phyloP scores from a whole-genome alignment of 2,113 vertebrate species.

The Neolamprologus cancellatus region DNA sequence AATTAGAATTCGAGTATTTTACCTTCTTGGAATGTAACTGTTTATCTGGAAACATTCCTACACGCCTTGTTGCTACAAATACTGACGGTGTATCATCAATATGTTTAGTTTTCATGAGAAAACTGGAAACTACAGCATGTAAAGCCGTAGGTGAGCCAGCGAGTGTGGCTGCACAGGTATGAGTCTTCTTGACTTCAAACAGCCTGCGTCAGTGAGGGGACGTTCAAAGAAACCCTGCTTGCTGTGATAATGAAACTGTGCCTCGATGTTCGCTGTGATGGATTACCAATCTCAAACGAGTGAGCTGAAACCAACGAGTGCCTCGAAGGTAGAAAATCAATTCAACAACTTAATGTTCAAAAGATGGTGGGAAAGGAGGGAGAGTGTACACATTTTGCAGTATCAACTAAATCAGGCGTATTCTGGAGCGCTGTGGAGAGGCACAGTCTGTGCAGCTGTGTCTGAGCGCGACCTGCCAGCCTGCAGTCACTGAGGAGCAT shows the following conservation, averaged over 20 bases:
- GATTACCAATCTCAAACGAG: neutral
- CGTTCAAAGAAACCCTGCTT: neutral
- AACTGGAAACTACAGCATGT: neutral
- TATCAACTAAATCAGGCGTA: neutral
- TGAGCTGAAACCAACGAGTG: neutral
- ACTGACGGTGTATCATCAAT: neutral
- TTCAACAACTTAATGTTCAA: neutral
- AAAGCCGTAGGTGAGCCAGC: accelerated
- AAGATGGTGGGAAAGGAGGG: neutral
- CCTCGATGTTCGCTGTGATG: neutral
- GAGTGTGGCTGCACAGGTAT: neutral
- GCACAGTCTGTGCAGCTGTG: neutral
- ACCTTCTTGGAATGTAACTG: neutral
- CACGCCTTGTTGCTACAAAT: neutral
- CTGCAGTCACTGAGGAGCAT: neutral
- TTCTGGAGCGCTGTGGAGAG: neutral
- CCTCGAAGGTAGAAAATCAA: neutral
- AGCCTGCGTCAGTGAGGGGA: neutral
- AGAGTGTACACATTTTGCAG: neutral
- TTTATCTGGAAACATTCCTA: neutral
- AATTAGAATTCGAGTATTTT: neutral
- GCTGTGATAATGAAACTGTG: neutral
- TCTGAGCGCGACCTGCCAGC: neutral
- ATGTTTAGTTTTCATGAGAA: neutral
- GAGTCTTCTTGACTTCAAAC: neutral